These are phyloP conservation scores for Synergus laeviventris DNA, from an alignment of 2,888 invertebrate species.

Conservation along the genomic window DNA sequence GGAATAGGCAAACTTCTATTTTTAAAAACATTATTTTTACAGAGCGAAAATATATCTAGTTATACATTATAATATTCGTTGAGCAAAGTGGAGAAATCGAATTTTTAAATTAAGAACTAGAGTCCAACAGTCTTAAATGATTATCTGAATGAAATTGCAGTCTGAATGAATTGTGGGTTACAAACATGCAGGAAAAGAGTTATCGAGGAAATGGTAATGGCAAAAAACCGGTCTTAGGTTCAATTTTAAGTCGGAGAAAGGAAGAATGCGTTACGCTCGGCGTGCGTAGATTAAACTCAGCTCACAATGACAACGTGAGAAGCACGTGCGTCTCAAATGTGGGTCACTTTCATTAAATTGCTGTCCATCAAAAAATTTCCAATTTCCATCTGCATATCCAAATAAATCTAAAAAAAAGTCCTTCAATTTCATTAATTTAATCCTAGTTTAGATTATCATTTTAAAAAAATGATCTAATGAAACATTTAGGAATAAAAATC, in stretches of 20 bases:
- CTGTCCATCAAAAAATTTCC: slow-evolving; percentile 39
- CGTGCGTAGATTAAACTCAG: slow-evolving; percentile 33
- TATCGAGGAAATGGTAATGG: not conserved
- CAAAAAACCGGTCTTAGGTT: slow-evolving; percentile 26
- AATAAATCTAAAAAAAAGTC: not conserved
- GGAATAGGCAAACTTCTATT: no score
- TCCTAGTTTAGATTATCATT: no score
- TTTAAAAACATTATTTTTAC: no score
- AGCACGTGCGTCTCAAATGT: slow-evolving; percentile 37
- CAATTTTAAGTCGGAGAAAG: slow-evolving; percentile 26
- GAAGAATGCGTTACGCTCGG: slow-evolving; percentile 37
- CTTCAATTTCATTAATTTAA: not conserved
- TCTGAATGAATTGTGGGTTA: slow-evolving; percentile 12
- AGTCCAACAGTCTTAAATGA: no score
- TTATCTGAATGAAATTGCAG: slow-evolving; percentile 1
- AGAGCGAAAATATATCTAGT: no score
- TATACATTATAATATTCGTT: not conserved
- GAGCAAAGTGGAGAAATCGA: not conserved
- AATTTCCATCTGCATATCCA: slow-evolving; percentile 21
- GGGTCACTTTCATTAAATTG: slow-evolving; percentile 52
- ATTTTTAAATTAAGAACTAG: not conserved
- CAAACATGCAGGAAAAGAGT: slow-evolving; percentile 6
- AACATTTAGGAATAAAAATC: slow-evolving; percentile 43
- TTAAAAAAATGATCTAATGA: no score
- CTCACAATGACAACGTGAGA: slow-evolving; percentile 26